Percentiles rank a stretch among this genome's conserved stretches.
Evolutionary conservation across 1,140 invertebrate genomes (phyloP).

Genomic region (Cylas formicarius): DNA sequence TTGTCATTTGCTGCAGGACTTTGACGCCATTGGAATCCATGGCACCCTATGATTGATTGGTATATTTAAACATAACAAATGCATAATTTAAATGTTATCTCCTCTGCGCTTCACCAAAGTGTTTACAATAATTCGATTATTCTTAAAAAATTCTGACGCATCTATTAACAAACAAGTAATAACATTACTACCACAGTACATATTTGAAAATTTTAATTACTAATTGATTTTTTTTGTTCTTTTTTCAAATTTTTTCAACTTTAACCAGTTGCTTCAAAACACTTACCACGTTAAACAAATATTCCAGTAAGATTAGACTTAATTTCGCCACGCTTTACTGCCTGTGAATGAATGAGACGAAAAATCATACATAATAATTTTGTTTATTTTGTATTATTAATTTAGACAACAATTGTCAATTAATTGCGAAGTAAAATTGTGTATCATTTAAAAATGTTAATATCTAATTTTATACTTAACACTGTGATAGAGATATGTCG

Average conservation of each 20-base stretch:
- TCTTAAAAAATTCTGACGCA: constrained; percentile 53
- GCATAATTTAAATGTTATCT: constrained; percentile 76
- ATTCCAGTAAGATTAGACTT: constrained; percentile 66
- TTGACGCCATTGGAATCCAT: constrained; percentile 32
- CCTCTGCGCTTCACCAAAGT: constrained; percentile 48
- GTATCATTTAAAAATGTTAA: constrained; percentile 41
- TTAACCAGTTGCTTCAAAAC: no score
- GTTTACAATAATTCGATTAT: constrained; percentile 44
- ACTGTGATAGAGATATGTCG: no score
- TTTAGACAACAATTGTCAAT: no score
- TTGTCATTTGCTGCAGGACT: constrained; percentile 46
- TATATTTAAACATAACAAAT: constrained; percentile 44
- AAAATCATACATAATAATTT: no score
- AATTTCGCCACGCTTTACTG: constrained; percentile 54
- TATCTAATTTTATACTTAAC: no score
- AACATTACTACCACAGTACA: constrained; percentile 1
- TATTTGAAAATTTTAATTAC: no score
- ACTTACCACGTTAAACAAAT: constrained; percentile 60
- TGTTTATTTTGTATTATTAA: no score
- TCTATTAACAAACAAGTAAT: constrained; percentile 44
- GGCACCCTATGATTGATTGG: background rate
- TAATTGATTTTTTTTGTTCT: no score
- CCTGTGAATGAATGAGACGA: no score
- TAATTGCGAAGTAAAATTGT: no score
- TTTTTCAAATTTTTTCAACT: no score